Evolutionary conservation across 2,113 vertebrate genomes (phyloP), one percentile per base, ranked within the genome.

Genomic region (Columba janthina): DNA sequence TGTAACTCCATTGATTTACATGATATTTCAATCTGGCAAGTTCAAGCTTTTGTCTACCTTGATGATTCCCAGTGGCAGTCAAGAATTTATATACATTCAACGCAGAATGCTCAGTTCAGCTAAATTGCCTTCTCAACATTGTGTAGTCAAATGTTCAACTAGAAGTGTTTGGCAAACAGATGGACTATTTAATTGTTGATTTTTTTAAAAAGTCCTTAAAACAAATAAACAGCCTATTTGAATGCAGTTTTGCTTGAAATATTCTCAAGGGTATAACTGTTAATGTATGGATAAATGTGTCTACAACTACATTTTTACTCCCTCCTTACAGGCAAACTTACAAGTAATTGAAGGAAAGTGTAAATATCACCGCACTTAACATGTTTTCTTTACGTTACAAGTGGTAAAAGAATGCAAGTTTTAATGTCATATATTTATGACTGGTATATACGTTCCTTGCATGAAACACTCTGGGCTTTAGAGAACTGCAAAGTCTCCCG

Each of bases 161-260:
- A 90, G 90, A 95, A 91, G 11, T 85, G 65, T 80, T 95, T 80
- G 44, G 15, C 24, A 40, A 97, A 94, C 95, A 96, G 94, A 97
- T 94, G 94, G 95, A 81, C 79, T 91, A 50, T 95, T 95, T 96
- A 95, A 90, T 92, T 94, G 91, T 81, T 93, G 48, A 77, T 78
- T 86, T 93, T 93, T 90, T 80, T 3, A 1, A 79, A 69, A 96
- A 94, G 75, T 94, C 32, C 65, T 94, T 92, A 84, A 94, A 95
- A 93, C 88, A 96, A 95, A 96, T 91, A 96, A 97, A 81, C 82
- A 96, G 57, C 42, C 56, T 65, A 90, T 96, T 93, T 94, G 76
- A 94, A 96, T 94, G 96, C 85, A 56, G 78, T 88, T 96, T 96
- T 94, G 11, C 69, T 88, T 93, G 82, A 96, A 96, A 85, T 90